Percentiles rank a stretch among this genome's conserved stretches.
Evolutionary conservation across 2,113 vertebrate species (phyloP).

Genomic region (Myotis brandtii): DNA sequence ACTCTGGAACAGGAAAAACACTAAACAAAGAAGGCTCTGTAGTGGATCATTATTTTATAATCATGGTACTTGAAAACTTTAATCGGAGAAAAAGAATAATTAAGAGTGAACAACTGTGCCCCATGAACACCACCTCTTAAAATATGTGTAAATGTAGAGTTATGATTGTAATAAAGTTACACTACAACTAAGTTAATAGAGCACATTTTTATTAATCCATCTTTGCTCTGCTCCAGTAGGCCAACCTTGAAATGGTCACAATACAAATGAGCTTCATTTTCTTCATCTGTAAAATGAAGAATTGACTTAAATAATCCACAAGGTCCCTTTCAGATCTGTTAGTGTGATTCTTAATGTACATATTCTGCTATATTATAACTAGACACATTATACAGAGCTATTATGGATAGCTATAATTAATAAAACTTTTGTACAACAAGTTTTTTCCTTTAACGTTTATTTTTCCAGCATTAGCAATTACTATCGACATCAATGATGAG

Average conservation of each 20-base stretch:
- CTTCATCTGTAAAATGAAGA: background rate
- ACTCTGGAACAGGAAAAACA: background rate
- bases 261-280: background rate
- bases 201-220: background rate
- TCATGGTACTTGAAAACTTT: background rate
- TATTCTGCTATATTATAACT: background rate
- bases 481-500: background rate
- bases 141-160: background rate
- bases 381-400: background rate
- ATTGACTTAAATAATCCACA: background rate
- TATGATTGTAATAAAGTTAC: background rate
- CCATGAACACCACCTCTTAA: constrained; percentile 22
- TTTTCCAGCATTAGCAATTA: background rate
- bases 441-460: background rate
- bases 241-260: background rate
- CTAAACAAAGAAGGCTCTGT: background rate
- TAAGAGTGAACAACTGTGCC: background rate
- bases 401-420: background rate
- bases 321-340: background rate
- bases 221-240: background rate
- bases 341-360: background rate
- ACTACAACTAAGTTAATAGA: background rate
- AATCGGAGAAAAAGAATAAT: background rate
- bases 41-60: background rate
- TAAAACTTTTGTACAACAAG: background rate